These are phyloP conservation scores for Bambusicola thoracicus DNA, from an alignment of 2,113 vertebrate genomes.

Conservation along the genomic window DNA sequence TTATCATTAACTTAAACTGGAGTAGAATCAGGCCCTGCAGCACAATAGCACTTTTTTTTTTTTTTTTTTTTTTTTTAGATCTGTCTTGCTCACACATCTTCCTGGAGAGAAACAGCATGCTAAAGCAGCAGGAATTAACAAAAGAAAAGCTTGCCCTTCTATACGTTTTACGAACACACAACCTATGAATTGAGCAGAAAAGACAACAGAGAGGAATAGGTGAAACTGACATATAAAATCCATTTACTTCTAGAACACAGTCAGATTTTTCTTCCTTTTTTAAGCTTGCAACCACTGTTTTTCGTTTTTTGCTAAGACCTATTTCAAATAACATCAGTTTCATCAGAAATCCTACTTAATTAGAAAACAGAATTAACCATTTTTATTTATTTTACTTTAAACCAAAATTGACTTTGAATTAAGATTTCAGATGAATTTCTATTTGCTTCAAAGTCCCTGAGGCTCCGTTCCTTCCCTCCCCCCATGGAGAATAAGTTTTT, in stretches of 20 bases:
- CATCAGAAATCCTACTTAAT: background rate
- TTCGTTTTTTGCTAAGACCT: background rate
- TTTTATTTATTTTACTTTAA: background rate
- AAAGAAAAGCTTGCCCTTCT: background rate
- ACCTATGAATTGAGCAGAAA: background rate
- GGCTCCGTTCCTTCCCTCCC: background rate
- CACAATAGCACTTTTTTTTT: background rate
- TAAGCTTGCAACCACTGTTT: background rate
- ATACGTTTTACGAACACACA: background rate
- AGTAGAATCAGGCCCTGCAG: slow-evolving; percentile 46
- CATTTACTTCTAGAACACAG: background rate
- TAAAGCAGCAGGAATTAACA: background rate
- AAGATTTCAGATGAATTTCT: slow-evolving; percentile 15
- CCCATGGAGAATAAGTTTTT: background rate
- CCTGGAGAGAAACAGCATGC: background rate
- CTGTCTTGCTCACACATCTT: background rate
- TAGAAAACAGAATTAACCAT: background rate
- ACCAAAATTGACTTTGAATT: background rate
- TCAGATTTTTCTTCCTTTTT: background rate
- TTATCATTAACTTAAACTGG: slow-evolving; percentile 15
- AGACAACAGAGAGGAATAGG: background rate
- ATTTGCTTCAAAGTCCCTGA: background rate
- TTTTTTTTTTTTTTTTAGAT: too few species aligned
- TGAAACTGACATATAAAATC: background rate
- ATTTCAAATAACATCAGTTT: background rate